A percentile compares a stretch with the other conserved stretches of the same genome.
Conservation (phyloP, 2,888 invertebrate species). For the Nesidiocoris tenuis region DNA sequence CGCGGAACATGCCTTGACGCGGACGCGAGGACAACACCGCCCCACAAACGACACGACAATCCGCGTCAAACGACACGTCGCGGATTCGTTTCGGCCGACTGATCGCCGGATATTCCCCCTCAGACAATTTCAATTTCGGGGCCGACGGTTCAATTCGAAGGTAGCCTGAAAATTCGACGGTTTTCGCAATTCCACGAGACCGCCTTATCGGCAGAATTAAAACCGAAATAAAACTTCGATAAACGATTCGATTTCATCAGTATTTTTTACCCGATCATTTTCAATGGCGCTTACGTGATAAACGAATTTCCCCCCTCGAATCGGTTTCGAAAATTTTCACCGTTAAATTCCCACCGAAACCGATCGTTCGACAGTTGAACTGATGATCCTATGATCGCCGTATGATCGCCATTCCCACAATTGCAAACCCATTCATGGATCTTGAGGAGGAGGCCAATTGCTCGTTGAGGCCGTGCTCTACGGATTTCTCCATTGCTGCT, state of each 20-base stretch:
- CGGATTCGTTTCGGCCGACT: not conserved
- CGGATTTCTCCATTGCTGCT: slow-evolving; percentile 47
- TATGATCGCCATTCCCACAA: slow-evolving; percentile 19
- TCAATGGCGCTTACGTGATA: too few species aligned
- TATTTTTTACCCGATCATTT: too few species aligned
- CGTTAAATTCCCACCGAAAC: not conserved
- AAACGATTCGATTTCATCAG: too few species aligned
- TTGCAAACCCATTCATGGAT: slow-evolving; percentile 28
- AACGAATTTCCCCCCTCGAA: too few species aligned
- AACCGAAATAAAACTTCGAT: too few species aligned
- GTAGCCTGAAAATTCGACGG: too few species aligned
- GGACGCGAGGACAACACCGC: slow-evolving; percentile 26
- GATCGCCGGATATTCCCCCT: not conserved
- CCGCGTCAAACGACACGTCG: not conserved
- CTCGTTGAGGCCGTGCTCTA: slow-evolving; percentile 42
- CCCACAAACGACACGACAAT: too few species aligned
- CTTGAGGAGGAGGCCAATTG: slow-evolving; percentile 36
- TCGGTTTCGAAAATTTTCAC: too few species aligned
- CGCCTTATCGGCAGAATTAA: too few species aligned
- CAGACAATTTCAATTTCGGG: too few species aligned
- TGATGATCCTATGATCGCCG: slow-evolving; percentile 11
- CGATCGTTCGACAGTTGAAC: not conserved
- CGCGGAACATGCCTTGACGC: slow-evolving; percentile 42
- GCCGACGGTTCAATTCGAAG: too few species aligned
- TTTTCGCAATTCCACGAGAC: too few species aligned